Evolutionary conservation across 2,888 invertebrate species (phyloP).

Genomic region (Mythimna vitellina): DNA sequence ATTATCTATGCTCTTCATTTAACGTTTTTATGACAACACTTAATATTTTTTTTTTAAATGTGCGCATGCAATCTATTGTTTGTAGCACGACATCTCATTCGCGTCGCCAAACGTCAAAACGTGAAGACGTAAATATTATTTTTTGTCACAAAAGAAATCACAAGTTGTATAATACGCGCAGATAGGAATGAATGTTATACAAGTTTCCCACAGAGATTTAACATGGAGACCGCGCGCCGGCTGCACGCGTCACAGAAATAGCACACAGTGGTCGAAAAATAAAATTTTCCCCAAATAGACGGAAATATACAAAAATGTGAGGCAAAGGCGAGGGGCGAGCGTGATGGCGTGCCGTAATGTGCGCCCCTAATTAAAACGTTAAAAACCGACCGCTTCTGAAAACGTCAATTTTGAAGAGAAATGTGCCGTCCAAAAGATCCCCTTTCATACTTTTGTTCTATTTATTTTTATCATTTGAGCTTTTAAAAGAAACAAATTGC

Average conservation of each 20-base stretch:
- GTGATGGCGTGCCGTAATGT: slow-evolving; percentile 89
- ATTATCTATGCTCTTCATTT: slow-evolving; percentile 60
- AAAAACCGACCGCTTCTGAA: slow-evolving; percentile 90
- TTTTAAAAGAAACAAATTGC: slow-evolving; percentile 77
- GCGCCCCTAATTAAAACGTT: slow-evolving; percentile 91
- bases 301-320: slow-evolving; percentile 90
- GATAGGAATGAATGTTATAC: slow-evolving; percentile 74
- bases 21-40: slow-evolving; percentile 46
- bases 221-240: slow-evolving; percentile 84
- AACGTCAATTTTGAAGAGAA: slow-evolving; percentile 90
- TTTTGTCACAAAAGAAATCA: slow-evolving; percentile 56
- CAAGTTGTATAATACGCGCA: slow-evolving; percentile 64
- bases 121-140: slow-evolving; percentile 25
- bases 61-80: slow-evolving; percentile 46
- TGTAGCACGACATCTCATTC: slow-evolving; percentile 53
- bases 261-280: slow-evolving; percentile 90
- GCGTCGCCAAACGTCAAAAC: slow-evolving; percentile 19
- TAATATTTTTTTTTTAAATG: slow-evolving; percentile 36
- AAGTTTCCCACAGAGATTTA: slow-evolving; percentile 90
- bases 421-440: slow-evolving; percentile 88
- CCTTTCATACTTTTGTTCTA: slow-evolving; percentile 85
- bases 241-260: slow-evolving; percentile 90
- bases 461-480: slow-evolving; percentile 85
- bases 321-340: slow-evolving; percentile 88
- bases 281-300: slow-evolving; percentile 90